These are phyloP conservation scores for Philereme vetulata DNA, from an alignment of 2,888 invertebrate genomes.

Conservation along the genomic window DNA sequence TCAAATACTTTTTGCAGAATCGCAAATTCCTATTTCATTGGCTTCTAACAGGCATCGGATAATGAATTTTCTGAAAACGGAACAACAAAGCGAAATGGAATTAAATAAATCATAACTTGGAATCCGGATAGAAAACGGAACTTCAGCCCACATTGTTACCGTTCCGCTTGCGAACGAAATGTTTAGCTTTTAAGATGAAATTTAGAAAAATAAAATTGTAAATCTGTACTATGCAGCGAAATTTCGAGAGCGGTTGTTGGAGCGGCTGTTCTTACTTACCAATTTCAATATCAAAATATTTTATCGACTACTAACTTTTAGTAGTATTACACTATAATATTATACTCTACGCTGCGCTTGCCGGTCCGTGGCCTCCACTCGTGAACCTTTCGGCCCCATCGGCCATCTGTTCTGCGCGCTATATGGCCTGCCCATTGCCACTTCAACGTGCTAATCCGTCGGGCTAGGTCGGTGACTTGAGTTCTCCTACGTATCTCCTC, in stretches of 20 bases:
- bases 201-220: conserved; percentile 7
- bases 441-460: too few species aligned
- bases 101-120: conserved; percentile 30
- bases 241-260: neutral
- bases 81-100: conserved; percentile 25
- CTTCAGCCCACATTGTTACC: conserved; percentile 24
- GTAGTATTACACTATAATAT: too few species aligned
- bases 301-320: too few species aligned
- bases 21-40: conserved; percentile 15
- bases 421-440: too few species aligned
- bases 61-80: conserved; percentile 26
- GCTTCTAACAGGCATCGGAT: conserved; percentile 13
- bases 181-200: conserved; percentile 5
- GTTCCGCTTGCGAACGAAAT: conserved; percentile 38
- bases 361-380: too few species aligned
- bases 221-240: neutral
- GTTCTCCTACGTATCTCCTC: too few species aligned
- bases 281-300: neutral
- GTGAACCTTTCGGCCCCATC: too few species aligned
- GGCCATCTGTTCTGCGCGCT: too few species aligned
- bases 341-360: too few species aligned
- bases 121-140: conserved; percentile 23
- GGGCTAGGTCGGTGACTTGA: too few species aligned
- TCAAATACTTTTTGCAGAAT: conserved; percentile 3
- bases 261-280: neutral